Evolutionary conservation across 37 sponge, comb jelly and placozoan species (phyloP).

Genomic region (Ianthella basta): DNA sequence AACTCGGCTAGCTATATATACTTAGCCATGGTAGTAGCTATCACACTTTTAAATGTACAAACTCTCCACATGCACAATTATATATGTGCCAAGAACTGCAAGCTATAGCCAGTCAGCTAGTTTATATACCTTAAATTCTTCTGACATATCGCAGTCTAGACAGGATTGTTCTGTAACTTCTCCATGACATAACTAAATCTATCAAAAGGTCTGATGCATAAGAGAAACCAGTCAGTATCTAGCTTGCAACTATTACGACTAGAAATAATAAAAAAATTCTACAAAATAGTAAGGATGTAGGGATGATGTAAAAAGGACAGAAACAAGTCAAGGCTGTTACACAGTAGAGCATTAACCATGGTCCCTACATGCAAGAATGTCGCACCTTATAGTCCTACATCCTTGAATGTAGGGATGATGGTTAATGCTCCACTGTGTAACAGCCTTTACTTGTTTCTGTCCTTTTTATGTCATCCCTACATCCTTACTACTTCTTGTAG

Average conservation of each 20-base stretch:
- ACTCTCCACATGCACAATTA: not conserved
- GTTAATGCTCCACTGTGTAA: no score
- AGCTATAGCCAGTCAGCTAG: not conserved
- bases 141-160: not conserved
- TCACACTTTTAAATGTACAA: not conserved
- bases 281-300: no score
- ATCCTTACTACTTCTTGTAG: no score
- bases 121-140: not conserved
- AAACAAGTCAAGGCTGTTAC: no score
- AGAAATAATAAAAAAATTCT: no score
- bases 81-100: not conserved
- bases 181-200: not conserved
- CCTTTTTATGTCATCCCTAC: no score
- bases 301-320: no score
- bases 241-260: not conserved
- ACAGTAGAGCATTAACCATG: no score
- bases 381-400: no score
- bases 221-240: not conserved
- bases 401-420: no score
- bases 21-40: not conserved
- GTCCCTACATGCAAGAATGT: no score
- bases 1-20: not conserved
- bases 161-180: constrained; percentile 10
- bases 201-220: constrained; percentile 5
- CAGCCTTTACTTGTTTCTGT: no score